Evolutionary conservation across 2,888 invertebrate species (phyloP).

Genomic region (Lypha dubia): DNA sequence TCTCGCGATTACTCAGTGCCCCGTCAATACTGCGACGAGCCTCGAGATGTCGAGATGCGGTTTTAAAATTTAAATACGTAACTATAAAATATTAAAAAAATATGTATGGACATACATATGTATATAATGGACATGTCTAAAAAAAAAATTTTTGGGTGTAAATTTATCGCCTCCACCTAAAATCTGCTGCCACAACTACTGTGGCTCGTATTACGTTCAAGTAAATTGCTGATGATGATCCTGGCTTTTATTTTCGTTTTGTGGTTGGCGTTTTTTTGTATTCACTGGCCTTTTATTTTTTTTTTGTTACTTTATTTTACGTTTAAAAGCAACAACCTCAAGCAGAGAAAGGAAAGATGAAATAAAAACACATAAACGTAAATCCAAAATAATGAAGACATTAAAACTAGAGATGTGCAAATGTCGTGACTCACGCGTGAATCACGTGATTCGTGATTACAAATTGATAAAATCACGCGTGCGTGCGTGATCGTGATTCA

Average conservation of each 20-base stretch:
- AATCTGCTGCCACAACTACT: constrained; percentile 43
- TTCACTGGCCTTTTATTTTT: constrained; percentile 15
- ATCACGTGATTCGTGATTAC: no score
- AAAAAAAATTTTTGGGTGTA: constrained; percentile 46
- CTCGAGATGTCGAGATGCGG: no score
- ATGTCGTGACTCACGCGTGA: no score
- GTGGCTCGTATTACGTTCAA: constrained; percentile 36
- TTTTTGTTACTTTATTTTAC: constrained; percentile 60
- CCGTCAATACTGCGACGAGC: no score
- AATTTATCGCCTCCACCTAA: constrained; percentile 57
- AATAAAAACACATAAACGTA: constrained; percentile 70
- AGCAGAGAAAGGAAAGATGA: constrained; percentile 57
- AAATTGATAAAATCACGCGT: no score
- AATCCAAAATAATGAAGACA: constrained; percentile 73
- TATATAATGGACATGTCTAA: no score
- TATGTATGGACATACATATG: no score
- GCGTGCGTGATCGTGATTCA: no score
- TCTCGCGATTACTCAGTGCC: no score
- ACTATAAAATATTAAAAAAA: no score
- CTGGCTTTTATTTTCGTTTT: constrained; percentile 60
- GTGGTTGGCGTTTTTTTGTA: constrained; percentile 26
- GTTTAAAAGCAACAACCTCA: constrained; percentile 53
- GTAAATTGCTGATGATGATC: constrained; percentile 50
- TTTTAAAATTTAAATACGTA: no score
- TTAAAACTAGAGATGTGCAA: no score